phyloP scores from a whole-genome alignment of 2,113 vertebrate genomes.

The Platysteira castanea region DNA sequence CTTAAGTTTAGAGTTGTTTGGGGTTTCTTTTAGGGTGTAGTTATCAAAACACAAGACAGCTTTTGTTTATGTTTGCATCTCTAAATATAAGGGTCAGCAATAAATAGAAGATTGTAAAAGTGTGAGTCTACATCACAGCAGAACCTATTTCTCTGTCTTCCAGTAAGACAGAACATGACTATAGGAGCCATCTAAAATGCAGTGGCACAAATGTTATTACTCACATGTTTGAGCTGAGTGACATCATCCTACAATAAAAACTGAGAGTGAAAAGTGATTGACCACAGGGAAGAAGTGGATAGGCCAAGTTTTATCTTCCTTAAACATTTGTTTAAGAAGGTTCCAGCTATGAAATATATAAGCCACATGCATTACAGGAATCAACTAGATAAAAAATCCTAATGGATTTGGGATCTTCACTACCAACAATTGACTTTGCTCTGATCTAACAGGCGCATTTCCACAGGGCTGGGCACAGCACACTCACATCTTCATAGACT shows the following conservation, averaged over 20 bases:
- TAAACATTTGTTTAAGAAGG: background rate
- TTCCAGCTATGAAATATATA: background rate
- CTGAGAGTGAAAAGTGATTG: background rate
- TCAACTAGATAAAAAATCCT: background rate
- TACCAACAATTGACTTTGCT: background rate
- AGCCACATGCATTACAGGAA: background rate
- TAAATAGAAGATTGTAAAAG: background rate
- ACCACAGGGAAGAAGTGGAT: background rate
- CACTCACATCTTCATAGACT: rapidly evolving
- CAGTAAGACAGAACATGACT: background rate
- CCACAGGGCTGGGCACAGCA: background rate
- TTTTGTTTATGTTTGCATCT: background rate
- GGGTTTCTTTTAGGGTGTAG: background rate
- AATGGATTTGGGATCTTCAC: background rate
- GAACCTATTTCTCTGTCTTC: background rate
- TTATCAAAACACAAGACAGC: background rate
- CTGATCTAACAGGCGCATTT: background rate
- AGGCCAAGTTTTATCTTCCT: background rate
- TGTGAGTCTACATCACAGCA: background rate
- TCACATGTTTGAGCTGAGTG: background rate
- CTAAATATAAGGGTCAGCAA: background rate
- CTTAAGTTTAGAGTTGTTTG: background rate
- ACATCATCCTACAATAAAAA: background rate
- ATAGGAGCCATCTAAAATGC: background rate
- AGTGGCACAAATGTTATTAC: background rate